Base-by-base conservation (phyloP, 2,113 vertebrate species). In the Mungos mungo region DNA sequence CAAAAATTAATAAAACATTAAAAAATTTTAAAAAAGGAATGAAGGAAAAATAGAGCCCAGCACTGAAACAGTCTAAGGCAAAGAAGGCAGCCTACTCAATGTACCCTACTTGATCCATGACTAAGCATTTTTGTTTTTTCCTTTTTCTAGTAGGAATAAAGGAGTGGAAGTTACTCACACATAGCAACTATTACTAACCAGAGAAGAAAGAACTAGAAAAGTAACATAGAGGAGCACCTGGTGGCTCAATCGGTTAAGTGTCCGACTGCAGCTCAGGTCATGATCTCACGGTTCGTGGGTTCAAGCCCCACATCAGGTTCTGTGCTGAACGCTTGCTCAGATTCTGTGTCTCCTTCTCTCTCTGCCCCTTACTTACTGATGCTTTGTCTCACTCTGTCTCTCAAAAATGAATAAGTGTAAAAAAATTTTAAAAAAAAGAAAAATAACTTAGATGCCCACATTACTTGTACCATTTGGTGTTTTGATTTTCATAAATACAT, bases 121-220 rank as follows among this genome's bases (percentile, higher is more conserved):
- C 2, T 0, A 45, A 35, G 4, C 0, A 29, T 27, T 33, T 29
- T 66, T 68, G 5, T 8, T 13, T 35, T 1, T 13, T 81, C 4
- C 0, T 33, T 19, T 9, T 16, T 29, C 35, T 50, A 25, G 29
- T 35, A 35, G 38, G 19, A 35, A 77, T 11, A 35, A 35, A n/a
- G 1, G 1, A 27, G 19, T 27, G 21, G 35, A 33, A 54, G 33
- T 7, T 18, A 35, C 16, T 85, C n/a, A 16, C 16, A 1, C 5
- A 47, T 10, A 35, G 23, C 2, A 77, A 54, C 85, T 60, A 47
- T 27, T 33, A 5, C 16, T 76, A 81, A 38, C 3, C 27, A 41
- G 25, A 69, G 47, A 54, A 45, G 16, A 50, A 38, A 81, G 19
- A 41, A 38, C 23, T 13, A 74, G 74, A 54, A 72, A 92, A 93